These are phyloP conservation scores for Amblyopsis hoosieri DNA, from an alignment of 2,797 vertebrate genomes.

Conservation along the genomic window DNA sequence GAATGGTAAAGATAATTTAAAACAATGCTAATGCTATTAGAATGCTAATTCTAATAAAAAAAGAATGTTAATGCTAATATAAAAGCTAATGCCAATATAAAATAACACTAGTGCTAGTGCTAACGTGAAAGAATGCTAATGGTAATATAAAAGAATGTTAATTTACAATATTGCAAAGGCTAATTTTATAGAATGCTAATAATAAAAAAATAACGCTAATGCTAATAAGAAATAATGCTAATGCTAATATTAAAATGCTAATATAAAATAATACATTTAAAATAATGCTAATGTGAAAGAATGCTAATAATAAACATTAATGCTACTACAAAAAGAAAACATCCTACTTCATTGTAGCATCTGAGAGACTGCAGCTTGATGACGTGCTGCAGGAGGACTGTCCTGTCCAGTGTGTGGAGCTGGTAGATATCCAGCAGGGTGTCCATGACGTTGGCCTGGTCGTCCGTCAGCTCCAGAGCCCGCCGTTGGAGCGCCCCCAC, in stretches of 20 bases:
- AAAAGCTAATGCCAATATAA: too few species aligned
- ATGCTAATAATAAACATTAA: not conserved
- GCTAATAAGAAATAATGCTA: not conserved
- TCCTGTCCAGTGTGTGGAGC: constrained; percentile 62
- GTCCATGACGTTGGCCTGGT: constrained; percentile 59
- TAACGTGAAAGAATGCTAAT: not conserved
- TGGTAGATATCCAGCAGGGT: constrained; percentile 69
- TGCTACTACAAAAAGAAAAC: not conserved
- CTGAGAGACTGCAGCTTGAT: constrained; percentile 49
- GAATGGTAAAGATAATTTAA: too few species aligned
- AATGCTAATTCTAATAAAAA: too few species aligned
- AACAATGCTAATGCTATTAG: too few species aligned
- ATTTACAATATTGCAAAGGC: not conserved
- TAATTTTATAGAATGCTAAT: too few species aligned
- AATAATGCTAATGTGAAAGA: not conserved
- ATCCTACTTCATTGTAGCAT: constrained; percentile 71
- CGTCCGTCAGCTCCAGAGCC: constrained; percentile 64
- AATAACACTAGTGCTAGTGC: too few species aligned
- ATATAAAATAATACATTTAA: not conserved
- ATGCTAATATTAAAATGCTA: too few species aligned
- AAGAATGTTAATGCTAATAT: too few species aligned
- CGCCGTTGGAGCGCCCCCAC: constrained; percentile 52
- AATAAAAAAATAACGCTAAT: too few species aligned
- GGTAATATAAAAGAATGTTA: not conserved
- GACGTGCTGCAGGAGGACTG: constrained; percentile 58